Evolutionary conservation across 1,140 invertebrate species (phyloP).

Genomic region (Achatina immaculata): DNA sequence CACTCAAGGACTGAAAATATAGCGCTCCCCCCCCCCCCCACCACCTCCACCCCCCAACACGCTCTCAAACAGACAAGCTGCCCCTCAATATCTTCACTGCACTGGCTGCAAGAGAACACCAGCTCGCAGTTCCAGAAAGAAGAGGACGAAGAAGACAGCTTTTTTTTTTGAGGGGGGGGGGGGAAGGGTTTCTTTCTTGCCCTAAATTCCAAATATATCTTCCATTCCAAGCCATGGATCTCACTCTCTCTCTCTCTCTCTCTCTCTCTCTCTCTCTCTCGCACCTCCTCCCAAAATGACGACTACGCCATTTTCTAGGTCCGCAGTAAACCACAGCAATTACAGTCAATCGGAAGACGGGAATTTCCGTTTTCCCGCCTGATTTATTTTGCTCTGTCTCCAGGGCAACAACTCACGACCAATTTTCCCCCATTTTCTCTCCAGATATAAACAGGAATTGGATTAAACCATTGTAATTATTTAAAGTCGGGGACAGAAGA

Average conservation of each 20-base stretch:
- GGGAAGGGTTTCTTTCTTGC: too few species aligned
- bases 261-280: background rate
- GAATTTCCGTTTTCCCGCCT: conserved; percentile 34
- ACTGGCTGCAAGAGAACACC: too few species aligned
- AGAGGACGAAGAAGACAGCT: too few species aligned
- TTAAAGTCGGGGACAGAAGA: background rate
- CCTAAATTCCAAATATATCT: too few species aligned
- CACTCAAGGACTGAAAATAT: too few species aligned
- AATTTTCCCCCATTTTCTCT: conserved; percentile 17
- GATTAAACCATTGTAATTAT: conserved; percentile 26
- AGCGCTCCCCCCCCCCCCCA: too few species aligned
- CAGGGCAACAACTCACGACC: conserved; percentile 24
- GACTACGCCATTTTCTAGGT: background rate
- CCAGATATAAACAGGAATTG: background rate
- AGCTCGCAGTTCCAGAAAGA: too few species aligned
- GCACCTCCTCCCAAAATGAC: background rate
- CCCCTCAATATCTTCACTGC: too few species aligned
- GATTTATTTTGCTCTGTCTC: conserved; percentile 13
- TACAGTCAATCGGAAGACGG: conserved; percentile 34
- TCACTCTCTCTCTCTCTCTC: background rate
- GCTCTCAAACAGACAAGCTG: too few species aligned
- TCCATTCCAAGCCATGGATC: too few species aligned
- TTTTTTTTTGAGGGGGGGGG: too few species aligned
- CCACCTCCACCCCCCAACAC: too few species aligned
- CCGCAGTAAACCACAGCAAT: conserved; percentile 27